These are phyloP conservation scores for Pyralis farinalis DNA, from an alignment of 2,888 invertebrate species.

Conservation along the genomic window DNA sequence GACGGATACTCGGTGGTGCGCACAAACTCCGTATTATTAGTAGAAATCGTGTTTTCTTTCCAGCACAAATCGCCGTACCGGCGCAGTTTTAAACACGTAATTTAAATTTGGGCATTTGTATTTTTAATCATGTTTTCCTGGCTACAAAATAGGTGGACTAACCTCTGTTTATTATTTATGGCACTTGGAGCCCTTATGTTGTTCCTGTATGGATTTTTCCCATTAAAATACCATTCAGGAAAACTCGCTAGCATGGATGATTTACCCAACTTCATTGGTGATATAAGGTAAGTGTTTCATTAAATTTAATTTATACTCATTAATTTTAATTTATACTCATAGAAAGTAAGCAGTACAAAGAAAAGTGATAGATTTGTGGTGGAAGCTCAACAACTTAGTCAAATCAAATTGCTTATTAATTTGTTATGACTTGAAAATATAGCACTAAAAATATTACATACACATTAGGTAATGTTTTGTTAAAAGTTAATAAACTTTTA, in stretches of 20 bases:
- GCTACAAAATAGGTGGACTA: slow-evolving; percentile 67
- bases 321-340: too few relatives aligned
- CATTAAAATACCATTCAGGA: slow-evolving; percentile 76
- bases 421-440: too few relatives aligned
- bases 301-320: too few relatives aligned
- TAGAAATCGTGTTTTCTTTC: neutral
- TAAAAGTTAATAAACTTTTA: too few relatives aligned
- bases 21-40: slow-evolving; percentile 6
- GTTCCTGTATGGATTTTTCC: slow-evolving; percentile 83
- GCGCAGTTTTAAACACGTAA: neutral
- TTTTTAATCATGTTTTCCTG: slow-evolving; percentile 51
- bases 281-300: slow-evolving; percentile 65
- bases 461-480: too few relatives aligned
- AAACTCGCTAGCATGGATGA: slow-evolving; percentile 70
- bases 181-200: slow-evolving; percentile 59
- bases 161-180: slow-evolving; percentile 58
- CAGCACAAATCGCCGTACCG: neutral
- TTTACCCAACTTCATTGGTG: slow-evolving; percentile 76
- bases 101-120: neutral
- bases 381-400: too few relatives aligned
- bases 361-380: too few relatives aligned
- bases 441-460: too few relatives aligned
- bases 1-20: slow-evolving; percentile 24
- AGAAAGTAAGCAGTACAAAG: too few relatives aligned
- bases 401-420: too few relatives aligned